Conservation (phyloP, 2,113 vertebrate species). For the Rafetus swinhoei region DNA sequence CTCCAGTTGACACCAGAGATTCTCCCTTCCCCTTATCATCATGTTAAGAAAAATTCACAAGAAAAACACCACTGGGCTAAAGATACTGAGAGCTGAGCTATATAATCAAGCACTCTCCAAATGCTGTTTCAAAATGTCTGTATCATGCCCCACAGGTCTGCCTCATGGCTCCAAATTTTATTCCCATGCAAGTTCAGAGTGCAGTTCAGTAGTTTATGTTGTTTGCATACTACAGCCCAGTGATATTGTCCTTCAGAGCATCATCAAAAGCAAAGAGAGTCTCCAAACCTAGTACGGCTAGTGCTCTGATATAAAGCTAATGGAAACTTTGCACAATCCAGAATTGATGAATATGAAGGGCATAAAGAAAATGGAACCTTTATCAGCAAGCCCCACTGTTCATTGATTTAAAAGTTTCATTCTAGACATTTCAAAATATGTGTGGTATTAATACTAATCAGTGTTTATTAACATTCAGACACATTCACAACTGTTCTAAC, state of each 20-base stretch:
- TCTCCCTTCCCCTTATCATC: neutral
- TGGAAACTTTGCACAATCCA: neutral
- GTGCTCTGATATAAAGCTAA: neutral
- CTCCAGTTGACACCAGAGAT: neutral
- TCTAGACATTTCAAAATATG: constrained; percentile 58
- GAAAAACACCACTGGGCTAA: neutral
- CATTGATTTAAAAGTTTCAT: constrained; percentile 57
- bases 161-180: neutral
- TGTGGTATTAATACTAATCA: constrained; percentile 78
- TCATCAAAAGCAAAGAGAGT: rapidly evolving
- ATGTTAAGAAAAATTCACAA: rapidly evolving
- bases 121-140: neutral
- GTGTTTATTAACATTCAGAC: constrained; percentile 75
- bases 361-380: constrained; percentile 44
- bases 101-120: neutral
- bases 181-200: neutral
- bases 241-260: neutral
- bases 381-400: constrained; percentile 28
- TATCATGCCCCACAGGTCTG: neutral
- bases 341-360: neutral
- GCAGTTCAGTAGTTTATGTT: neutral
- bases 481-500: constrained; percentile 76
- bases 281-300: neutral
- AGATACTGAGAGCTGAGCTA: neutral
- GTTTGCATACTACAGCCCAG: neutral